A percentile compares a stretch with the other conserved stretches of the same genome.
phyloP scores from a whole-genome alignment of 2,888 invertebrate genomes.

The Lochmaea crataegi region DNA sequence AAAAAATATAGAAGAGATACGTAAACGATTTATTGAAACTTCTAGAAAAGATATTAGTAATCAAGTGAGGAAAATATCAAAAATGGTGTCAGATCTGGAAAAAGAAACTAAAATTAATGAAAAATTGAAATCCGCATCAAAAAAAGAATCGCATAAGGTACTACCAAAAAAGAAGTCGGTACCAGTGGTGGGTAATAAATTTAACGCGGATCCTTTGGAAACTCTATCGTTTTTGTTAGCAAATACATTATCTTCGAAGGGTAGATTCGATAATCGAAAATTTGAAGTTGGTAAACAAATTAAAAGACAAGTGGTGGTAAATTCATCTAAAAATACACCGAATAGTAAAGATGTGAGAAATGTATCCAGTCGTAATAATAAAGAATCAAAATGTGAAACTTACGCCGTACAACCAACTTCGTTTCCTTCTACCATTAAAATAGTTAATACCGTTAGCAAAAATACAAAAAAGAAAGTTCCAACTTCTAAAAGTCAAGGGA shows the following conservation, averaged over 20 bases:
- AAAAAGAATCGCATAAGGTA: not conserved
- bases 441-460: not conserved
- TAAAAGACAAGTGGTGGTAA: not conserved
- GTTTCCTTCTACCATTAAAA: not conserved
- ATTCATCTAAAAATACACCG: not conserved
- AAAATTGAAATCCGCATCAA: not conserved
- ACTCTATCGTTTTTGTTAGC: not conserved
- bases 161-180: not conserved
- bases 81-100: not conserved
- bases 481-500: not conserved
- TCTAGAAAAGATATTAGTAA: not conserved
- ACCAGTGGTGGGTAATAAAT: not conserved
- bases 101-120: not conserved
- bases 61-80: not conserved
- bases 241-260: not conserved
- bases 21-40: not conserved
- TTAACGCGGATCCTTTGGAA: not conserved
- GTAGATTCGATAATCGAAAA: not conserved
- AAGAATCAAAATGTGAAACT: not conserved
- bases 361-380: not conserved
- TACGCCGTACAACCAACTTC: not conserved
- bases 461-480: not conserved
- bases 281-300: not conserved
- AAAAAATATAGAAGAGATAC: not conserved
- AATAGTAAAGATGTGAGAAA: not conserved